These are phyloP conservation scores for Phyllostomus hastatus DNA, from an alignment of 2,113 vertebrate genomes.

Conservation along the genomic window DNA sequence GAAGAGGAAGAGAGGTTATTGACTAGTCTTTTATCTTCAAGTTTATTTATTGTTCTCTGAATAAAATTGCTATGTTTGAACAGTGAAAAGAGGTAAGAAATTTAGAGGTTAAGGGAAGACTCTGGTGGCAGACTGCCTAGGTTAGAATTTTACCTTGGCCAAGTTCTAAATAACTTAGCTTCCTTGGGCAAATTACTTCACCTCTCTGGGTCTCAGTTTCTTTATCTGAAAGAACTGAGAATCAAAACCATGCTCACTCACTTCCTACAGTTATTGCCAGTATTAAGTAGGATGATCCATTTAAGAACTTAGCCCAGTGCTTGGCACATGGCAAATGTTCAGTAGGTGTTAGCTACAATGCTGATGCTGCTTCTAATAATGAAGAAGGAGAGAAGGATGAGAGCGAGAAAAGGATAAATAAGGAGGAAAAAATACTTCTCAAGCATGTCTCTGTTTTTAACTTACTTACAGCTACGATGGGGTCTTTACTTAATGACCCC, in stretches of 20 bases:
- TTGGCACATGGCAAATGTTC: neutral
- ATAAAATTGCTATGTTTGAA: neutral
- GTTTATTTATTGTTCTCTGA: neutral
- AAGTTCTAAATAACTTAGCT: neutral
- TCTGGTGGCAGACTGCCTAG: neutral
- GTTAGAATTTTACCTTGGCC: neutral
- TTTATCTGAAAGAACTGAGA: conserved; percentile 19
- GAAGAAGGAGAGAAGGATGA: neutral
- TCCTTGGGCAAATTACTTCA: neutral
- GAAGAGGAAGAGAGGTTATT: neutral
- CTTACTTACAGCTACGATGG: too few species aligned
- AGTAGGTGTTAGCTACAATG: neutral
- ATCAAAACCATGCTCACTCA: neutral
- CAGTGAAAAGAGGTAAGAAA: neutral
- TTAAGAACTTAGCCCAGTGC: neutral
- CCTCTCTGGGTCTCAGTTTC: neutral
- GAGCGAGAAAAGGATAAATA: too few species aligned
- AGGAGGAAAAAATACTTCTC: neutral
- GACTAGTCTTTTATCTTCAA: neutral
- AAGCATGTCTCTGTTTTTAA: neutral
- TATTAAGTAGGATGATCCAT: neutral
- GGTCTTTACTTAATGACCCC: too few species aligned
- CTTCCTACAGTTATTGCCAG: neutral
- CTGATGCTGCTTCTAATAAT: neutral
- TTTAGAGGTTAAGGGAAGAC: neutral